A percentile compares a stretch with the other conserved stretches of the same genome.
phyloP scores from a whole-genome alignment of 2,797 vertebrate genomes.

The Hoplostethus mediterraneus region DNA sequence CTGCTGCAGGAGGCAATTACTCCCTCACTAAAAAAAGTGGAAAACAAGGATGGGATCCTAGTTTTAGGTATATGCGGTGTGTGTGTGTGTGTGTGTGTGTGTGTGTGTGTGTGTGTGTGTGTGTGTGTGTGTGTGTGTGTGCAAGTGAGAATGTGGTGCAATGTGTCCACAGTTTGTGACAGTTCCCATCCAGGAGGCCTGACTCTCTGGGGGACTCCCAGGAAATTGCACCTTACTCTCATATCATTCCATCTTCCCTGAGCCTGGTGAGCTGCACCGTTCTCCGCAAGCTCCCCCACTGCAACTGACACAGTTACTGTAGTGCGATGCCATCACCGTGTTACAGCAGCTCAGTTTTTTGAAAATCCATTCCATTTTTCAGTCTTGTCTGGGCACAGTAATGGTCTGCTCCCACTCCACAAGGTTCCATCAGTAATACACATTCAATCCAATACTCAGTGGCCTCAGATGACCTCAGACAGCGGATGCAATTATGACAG shows the following conservation, averaged over 20 bases:
- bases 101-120: conserved; percentile 10
- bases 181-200: conserved; percentile 60
- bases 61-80: background rate
- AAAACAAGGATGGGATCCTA: conserved; percentile 25
- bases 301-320: conserved; percentile 71
- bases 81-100: conserved; percentile 14
- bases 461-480: conserved; percentile 74
- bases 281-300: conserved; percentile 43
- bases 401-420: conserved; percentile 72
- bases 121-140: conserved; percentile 12
- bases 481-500: conserved; percentile 77
- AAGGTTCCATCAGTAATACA: conserved; percentile 68
- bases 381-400: conserved; percentile 69
- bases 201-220: conserved; percentile 73
- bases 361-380: conserved; percentile 79
- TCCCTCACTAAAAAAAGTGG: conserved; percentile 37
- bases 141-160: conserved; percentile 1
- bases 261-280: conserved; percentile 66
- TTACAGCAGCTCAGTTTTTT: conserved; percentile 66
- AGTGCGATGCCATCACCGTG: conserved; percentile 63
- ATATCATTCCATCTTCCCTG: conserved; percentile 73
- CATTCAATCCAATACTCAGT: conserved; percentile 62
- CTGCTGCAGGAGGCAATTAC: conserved; percentile 68
- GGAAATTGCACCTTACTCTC: conserved; percentile 78
- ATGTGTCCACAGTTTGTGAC: conserved; percentile 58